Evolutionary conservation across 2,113 vertebrate species (phyloP).

Genomic region (Galemys pyrenaicus): DNA sequence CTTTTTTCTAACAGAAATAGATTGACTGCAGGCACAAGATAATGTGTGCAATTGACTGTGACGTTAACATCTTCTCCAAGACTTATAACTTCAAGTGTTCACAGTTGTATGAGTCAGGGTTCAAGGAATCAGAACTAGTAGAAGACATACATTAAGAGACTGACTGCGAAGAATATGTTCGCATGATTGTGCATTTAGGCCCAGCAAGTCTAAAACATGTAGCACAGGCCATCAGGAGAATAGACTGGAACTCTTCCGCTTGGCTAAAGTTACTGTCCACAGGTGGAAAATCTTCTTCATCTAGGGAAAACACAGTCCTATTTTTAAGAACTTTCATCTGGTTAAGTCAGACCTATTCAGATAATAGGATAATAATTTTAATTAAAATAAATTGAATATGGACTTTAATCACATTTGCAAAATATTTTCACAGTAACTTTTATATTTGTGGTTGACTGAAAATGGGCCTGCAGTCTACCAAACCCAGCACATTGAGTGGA

Average conservation of each 20-base stretch:
- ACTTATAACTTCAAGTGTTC: not conserved
- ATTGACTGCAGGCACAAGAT: not conserved
- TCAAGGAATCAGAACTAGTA: not conserved
- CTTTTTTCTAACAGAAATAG: not conserved
- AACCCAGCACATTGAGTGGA: not conserved
- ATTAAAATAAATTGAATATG: constrained; percentile 6
- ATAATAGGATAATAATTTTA: not conserved
- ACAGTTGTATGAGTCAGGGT: not conserved
- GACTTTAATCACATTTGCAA: not conserved
- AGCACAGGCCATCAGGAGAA: not conserved
- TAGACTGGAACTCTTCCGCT: not conserved
- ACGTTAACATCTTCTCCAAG: not conserved
- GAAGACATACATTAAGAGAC: not conserved
- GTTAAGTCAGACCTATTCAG: not conserved
- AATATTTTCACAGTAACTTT: not conserved
- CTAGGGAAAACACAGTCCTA: not conserved
- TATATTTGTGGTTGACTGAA: not conserved
- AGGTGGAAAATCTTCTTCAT: not conserved
- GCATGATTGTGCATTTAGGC: not conserved
- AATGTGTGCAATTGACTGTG: not conserved
- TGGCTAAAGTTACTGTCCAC: not conserved
- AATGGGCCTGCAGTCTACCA: not conserved
- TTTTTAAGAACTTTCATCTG: not conserved
- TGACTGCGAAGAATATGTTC: not conserved
- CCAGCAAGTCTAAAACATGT: not conserved